These are phyloP conservation scores for Cephalopterus ornatus DNA, from an alignment of 2,113 vertebrate genomes.

Conservation along the genomic window DNA sequence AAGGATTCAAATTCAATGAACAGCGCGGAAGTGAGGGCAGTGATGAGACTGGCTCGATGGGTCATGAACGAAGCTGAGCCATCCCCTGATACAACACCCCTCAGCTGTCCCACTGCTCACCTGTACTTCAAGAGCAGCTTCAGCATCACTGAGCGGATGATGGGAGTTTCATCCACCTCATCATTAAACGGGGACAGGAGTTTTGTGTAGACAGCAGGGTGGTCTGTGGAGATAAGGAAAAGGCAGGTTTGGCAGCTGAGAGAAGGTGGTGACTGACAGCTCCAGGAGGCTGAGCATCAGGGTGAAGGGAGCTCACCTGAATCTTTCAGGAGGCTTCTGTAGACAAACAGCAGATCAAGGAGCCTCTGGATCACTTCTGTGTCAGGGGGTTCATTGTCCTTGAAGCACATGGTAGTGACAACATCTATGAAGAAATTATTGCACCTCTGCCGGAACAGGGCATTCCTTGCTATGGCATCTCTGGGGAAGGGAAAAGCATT, in stretches of 20 bases:
- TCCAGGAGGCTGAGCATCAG: fast-evolving
- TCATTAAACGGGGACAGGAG: conserved; percentile 89
- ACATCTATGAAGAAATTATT: conserved; percentile 92
- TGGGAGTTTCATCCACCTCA: conserved; percentile 87
- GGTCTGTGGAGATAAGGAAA: conserved; percentile 27
- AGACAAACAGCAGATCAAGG: conserved; percentile 82
- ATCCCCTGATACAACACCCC: neutral
- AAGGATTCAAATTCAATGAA: neutral
- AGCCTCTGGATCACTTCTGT: conserved; percentile 76
- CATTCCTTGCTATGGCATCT: conserved; percentile 67
- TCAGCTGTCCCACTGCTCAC: conserved; percentile 51
- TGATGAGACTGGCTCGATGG: neutral
- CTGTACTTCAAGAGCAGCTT: conserved; percentile 95
- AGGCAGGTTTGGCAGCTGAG: neutral
- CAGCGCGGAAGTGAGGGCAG: neutral
- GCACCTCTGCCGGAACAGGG: conserved; percentile 83
- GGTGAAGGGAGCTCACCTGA: conserved; percentile 44
- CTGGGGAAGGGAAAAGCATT: conserved; percentile 32
- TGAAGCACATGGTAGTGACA: conserved; percentile 92
- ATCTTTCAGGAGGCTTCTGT: neutral
- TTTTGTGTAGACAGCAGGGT: conserved; percentile 76
- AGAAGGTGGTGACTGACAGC: neutral
- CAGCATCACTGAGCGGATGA: conserved; percentile 89
- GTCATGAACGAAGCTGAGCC: neutral
- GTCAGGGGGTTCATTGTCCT: conserved; percentile 84